phyloP scores from a whole-genome alignment of 2,888 invertebrate genomes.

The Ametastegia equiseti region DNA sequence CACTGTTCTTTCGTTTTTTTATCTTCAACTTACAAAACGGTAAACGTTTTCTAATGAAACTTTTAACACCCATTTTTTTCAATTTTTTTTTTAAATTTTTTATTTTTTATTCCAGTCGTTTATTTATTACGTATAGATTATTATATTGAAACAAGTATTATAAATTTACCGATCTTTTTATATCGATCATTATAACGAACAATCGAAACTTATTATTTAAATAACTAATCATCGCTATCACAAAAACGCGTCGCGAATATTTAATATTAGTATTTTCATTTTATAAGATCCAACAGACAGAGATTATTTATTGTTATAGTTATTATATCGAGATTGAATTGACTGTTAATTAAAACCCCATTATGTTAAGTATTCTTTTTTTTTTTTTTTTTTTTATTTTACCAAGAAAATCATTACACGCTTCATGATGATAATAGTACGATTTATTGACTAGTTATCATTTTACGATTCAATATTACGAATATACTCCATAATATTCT shows the following conservation, averaged over 20 bases:
- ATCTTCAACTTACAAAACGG: conserved; percentile 70
- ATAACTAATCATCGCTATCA: not conserved
- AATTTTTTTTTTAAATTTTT: not conserved
- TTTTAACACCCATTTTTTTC: conserved; percentile 69
- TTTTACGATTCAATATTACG: not conserved
- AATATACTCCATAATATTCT: too few species aligned
- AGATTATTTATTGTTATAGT: conserved; percentile 1
- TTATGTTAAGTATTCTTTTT: not conserved
- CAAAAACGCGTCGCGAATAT: not conserved
- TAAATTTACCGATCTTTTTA: not conserved
- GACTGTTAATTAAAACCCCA: not conserved
- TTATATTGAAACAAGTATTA: not conserved
- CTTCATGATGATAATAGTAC: not conserved
- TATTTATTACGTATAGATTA: not conserved
- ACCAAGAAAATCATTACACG: too few species aligned
- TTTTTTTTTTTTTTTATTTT: not conserved
- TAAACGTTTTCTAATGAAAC: conserved; percentile 69
- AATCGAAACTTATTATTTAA: not conserved
- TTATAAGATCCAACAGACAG: conserved; percentile 10
- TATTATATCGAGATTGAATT: not conserved
- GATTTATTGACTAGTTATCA: not conserved
- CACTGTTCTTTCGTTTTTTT: conserved; percentile 67
- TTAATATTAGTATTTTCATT: not conserved
- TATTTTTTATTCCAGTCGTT: not conserved
- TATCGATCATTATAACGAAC: too few species aligned